Evolutionary conservation across 2,797 vertebrate species (phyloP).

Genomic region (Cyclura pinguis): DNA sequence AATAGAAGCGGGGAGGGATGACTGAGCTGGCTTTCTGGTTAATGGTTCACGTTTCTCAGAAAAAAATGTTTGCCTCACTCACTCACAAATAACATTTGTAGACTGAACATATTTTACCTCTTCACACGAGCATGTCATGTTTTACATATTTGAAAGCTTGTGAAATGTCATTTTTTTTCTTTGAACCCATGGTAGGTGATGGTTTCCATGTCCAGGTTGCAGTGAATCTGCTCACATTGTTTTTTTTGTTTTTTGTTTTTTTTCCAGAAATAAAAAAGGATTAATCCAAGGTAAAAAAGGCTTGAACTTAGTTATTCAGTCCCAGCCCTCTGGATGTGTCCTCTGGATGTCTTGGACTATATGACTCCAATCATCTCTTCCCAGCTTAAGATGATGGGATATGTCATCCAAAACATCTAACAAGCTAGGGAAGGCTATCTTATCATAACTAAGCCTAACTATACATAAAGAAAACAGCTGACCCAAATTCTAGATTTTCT

Average conservation of each 20-base stretch:
- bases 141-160: not conserved
- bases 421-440: not conserved
- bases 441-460: not conserved
- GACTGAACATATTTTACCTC: too few relatives aligned
- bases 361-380: not conserved
- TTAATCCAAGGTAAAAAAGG: too few relatives aligned
- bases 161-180: not conserved
- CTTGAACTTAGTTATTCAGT: not conserved
- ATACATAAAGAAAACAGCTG: not conserved
- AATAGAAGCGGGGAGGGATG: too few relatives aligned
- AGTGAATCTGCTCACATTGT: too few relatives aligned
- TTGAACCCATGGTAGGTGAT: too few relatives aligned
- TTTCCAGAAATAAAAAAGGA: too few relatives aligned
- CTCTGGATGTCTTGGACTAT: not conserved
- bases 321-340: not conserved
- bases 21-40: not conserved
- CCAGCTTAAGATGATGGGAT: not conserved
- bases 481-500: too few relatives aligned
- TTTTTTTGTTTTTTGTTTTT: too few relatives aligned
- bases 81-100: too few relatives aligned
- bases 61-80: too few relatives aligned
- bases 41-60: not conserved
- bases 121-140: not conserved
- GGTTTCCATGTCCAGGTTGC: too few relatives aligned
- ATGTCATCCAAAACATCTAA: not conserved